A percentile compares a stretch with the other conserved stretches of the same genome.
Conservation (phyloP, 2,113 vertebrate genomes). For the Maccullochella peelii region DNA sequence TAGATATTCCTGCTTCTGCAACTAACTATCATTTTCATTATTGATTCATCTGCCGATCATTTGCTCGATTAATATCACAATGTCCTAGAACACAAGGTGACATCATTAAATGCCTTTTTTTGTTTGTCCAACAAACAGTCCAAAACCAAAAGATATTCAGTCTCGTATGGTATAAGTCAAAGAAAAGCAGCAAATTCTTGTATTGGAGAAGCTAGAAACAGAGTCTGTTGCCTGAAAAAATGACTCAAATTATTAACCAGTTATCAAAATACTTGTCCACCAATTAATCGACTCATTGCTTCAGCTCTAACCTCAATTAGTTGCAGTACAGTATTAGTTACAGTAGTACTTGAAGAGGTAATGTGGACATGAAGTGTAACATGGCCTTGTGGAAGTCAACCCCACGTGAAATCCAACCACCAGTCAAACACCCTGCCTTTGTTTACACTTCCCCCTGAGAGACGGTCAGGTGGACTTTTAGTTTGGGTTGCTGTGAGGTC, state of each 20-base stretch:
- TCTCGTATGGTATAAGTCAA: too few species aligned
- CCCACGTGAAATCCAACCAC: constrained; percentile 31
- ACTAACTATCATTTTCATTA: background rate
- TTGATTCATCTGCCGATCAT: background rate
- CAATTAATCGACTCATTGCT: background rate
- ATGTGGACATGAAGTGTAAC: background rate
- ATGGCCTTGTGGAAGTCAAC: background rate
- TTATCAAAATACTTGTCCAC: too few species aligned
- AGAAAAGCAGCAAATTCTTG: too few species aligned
- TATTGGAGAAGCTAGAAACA: too few species aligned
- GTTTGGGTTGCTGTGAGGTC: constrained; percentile 48
- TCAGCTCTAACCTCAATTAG: background rate
- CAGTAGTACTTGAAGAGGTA: background rate
- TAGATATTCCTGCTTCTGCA: background rate
- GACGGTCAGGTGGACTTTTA: constrained; percentile 50
- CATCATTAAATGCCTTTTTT: too few species aligned
- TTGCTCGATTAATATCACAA: background rate
- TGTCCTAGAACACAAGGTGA: too few species aligned
- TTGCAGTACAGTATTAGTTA: background rate
- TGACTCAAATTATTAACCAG: too few species aligned
- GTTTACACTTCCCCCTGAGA: constrained; percentile 59
- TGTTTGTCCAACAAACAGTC: too few species aligned
- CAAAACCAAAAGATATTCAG: too few species aligned
- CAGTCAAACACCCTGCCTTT: constrained; percentile 47
- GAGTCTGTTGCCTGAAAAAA: too few species aligned